Evolutionary conservation across 1,140 invertebrate genomes (phyloP), one percentile per base, ranked within the genome.

Genomic region (Euwallacea similis): DNA sequence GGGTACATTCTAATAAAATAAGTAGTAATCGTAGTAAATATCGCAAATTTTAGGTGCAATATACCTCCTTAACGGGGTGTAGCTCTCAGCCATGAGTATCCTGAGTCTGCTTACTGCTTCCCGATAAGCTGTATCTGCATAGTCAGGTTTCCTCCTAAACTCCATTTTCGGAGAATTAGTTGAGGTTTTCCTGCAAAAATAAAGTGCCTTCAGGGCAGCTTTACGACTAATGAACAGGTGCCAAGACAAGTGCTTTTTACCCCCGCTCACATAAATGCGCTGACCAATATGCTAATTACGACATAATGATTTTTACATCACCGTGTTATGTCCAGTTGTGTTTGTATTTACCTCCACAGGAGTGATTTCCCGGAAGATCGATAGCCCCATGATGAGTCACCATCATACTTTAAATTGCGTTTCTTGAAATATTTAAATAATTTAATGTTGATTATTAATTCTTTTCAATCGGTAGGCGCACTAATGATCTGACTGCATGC

Each of bases 61-160:
- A 50, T 54, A 67, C 70, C 63, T 72, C 67, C 71, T 67, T 8
- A 63, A 9, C n/a, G 71, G 86, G n/a, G 87, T 84, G 76, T 90
- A 92, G 66, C 89, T 91, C 73, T 93, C 90, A 3, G 89, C 88
- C 64, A 93, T 80, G 72, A 93, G 86, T 79, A 91, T 89, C 79
- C 90, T 88, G 8, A 93, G 78, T 66, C 92, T 88, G 0, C 88
- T 87, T 0, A 94, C 91, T 3, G 92, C 92, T 81, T 93, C 91
- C 74, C 90, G 87, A 76, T 94, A 93, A 3, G 90, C 91, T 64
- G 89, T 84, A 76, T 93, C 92, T 0, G 91, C 92, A 76, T 93
- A 93, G 82, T 93, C 90, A 47, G 89, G 88, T 21, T 87, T 83
- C 76, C 87, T 87, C 74, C 78, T 81, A 77, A 87, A 79, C 21